Base-by-base conservation (phyloP, 2,888 invertebrate genomes). In the Arrhopalites spinosus region DNA sequence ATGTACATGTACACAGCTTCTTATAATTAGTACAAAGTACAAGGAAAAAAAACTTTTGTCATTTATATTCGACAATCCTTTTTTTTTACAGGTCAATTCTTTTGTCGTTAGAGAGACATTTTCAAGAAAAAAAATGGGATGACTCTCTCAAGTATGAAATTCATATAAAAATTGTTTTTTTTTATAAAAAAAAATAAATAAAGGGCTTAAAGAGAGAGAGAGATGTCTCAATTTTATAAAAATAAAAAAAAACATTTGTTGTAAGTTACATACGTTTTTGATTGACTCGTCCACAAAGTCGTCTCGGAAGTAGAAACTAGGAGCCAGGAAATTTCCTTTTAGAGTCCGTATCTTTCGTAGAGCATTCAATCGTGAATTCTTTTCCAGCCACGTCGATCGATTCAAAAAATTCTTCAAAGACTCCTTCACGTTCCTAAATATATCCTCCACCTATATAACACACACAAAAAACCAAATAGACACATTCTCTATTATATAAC, bases 391-490 rank as follows among this genome's bases (percentile, higher is more conserved):
- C 66, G 71, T 70, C 30, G 80, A 80, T 56, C 78, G 79, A 73
- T 79, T 79, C 27, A 81, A 72, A 63, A 79, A 80, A 17, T 61
- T 63, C 59, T 80, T 74, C 50, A 87, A 83, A 13, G 87, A 86
- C 75, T 85, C 84, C 81, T 86, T 87, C 78, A 88, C 84, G 59
- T 85, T 84, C 70, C 84, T 84, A 81, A 87, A 87, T 80, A 88
- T 83, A 47, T 81, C 78, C 71, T 81, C 81, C 50, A 81, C 79
- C 83, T 83, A 56, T 1, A 66, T 17, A 66, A 66, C 25, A 29
- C 0, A 73, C 29, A 1, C 2, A 50, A n/a, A 17, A 70, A n/a
- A 27, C 2, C 7, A 36, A 56, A 30, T 25, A 67, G n/a, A 23
- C 45, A 64, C 64, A 23, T 7, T 27, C 15, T 15, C 27, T 25